Evolutionary conservation across 1,140 invertebrate species (phyloP).

Genomic region (Drosophila lacertosa): DNA sequence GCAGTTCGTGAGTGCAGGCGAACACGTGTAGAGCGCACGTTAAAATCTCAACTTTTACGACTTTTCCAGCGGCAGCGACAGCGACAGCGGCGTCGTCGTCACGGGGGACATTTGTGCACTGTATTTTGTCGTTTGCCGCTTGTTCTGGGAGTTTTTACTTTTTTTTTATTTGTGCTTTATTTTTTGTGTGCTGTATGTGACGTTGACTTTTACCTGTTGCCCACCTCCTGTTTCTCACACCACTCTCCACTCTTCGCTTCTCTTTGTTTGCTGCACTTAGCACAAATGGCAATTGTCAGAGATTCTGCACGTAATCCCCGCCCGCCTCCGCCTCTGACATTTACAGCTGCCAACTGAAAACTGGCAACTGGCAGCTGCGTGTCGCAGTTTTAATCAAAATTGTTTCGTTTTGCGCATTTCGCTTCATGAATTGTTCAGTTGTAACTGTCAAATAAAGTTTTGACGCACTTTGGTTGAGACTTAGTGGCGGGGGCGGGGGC

Average conservation of each 20-base stretch:
- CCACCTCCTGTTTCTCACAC: not conserved
- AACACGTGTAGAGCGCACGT: conserved; percentile 76
- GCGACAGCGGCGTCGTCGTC: not conserved
- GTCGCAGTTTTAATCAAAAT: conserved; percentile 80
- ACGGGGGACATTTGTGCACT: conserved; percentile 24
- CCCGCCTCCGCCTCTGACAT: conserved; percentile 9
- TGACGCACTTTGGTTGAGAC: conserved; percentile 53
- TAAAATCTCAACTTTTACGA: conserved; percentile 84
- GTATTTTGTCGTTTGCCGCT: conserved; percentile 7
- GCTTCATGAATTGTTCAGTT: conserved; percentile 78
- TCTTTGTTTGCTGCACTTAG: conserved; percentile 39
- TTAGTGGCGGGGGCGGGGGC: not conserved
- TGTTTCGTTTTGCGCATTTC: conserved; percentile 55
- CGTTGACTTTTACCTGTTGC: conserved; percentile 48
- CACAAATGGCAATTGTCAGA: conserved; percentile 58
- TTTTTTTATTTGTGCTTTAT: conserved; percentile 16
- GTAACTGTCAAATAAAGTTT: conserved; percentile 81
- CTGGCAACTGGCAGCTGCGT: conserved; percentile 50
- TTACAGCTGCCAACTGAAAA: conserved; percentile 38
- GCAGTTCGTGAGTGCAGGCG: conserved; percentile 3
- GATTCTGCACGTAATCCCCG: conserved; percentile 32
- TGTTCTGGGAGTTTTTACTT: conserved; percentile 26
- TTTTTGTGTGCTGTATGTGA: conserved; percentile 8
- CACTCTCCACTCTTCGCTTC: too few species aligned
- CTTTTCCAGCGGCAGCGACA: conserved; percentile 48